Conservation (phyloP, 2,797 vertebrate genomes). For the Artibeus lituratus region DNA sequence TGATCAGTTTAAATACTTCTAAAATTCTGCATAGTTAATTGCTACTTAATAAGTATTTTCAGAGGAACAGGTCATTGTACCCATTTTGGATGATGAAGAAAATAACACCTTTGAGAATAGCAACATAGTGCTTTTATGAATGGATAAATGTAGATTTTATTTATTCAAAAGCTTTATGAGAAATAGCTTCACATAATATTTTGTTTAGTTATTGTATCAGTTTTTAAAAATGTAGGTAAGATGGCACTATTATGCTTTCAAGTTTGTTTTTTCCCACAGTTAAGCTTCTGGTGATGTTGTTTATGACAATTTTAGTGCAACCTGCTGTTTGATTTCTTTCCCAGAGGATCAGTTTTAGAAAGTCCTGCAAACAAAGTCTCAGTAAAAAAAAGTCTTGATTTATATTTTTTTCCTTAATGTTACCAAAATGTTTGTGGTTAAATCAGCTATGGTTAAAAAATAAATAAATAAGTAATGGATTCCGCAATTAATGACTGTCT, state of each 20-base stretch:
- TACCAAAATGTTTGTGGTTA: not conserved
- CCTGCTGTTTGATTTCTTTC: not conserved
- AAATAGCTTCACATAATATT: not conserved
- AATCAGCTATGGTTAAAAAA: not conserved
- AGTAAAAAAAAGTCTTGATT: not conserved
- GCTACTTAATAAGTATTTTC: conserved; percentile 59
- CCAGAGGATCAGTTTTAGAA: not conserved
- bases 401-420: too few species aligned
- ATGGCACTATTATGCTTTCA: not conserved
- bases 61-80: conserved; percentile 43
- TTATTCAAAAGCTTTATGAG: not conserved
- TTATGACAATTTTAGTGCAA: not conserved
- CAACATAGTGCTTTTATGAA: not conserved
- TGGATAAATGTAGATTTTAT: not conserved
- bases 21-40: conserved; percentile 60
- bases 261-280: not conserved
- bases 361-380: not conserved
- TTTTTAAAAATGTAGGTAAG: not conserved
- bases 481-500: not conserved
- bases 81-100: conserved; percentile 10
- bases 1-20: conserved; percentile 52
- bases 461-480: not conserved
- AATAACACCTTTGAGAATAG: conserved; percentile 43
- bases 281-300: not conserved
- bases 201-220: not conserved